Base-by-base conservation (phyloP, 2,797 vertebrate genomes). In the Ambastaia sidthimunki region DNA sequence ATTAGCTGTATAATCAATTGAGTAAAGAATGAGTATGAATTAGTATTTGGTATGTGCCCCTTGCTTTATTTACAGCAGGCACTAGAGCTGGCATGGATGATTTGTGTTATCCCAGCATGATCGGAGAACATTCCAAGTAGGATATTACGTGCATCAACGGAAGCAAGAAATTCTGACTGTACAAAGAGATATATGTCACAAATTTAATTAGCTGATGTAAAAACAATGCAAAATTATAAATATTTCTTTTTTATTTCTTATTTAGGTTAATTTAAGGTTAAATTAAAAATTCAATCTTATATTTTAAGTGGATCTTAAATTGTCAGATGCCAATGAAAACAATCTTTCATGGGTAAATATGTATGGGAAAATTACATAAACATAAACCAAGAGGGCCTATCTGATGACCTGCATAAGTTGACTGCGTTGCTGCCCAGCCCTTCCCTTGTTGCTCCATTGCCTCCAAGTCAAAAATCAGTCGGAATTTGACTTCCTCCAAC, bases 301-400 rank as follows among this genome's bases (percentile, higher is more conserved):
- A 28, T 60, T 60, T 60, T 1, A 60, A 16, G 23, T 28, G 11
- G 7, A 15, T 12, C 16, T 60, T 25, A 92, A 92, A 92, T 91
- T 91, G 89, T 91, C 90, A 90, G 77, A 84, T 16, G 72, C 87
- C 90, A 91, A 92, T 92, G 89, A 92, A 93, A 93, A 93, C 90
- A 90, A 91, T 91, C 82, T 88, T 89, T 92, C 90, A 90, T 86
- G 87, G 91, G 91, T 91, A 89, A 89, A 90, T 91, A 79, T 89
- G 84, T 90, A 90, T 89, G 74, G 78, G 15, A 62, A 86, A 89
- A 90, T 88, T 86, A 87, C 88, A 86, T 90, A 88, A 86, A 89
- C 50, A 90, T 10, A 44, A 92, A 89, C 85, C 88, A 90, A 86
- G 82, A 87, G 81, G 84, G 89, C 88, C 85, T 44, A 44, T 44